Evolutionary conservation across 2,888 invertebrate species (phyloP), one percentile per base, ranked within the genome.

Genomic region (Morpho helenor): DNA sequence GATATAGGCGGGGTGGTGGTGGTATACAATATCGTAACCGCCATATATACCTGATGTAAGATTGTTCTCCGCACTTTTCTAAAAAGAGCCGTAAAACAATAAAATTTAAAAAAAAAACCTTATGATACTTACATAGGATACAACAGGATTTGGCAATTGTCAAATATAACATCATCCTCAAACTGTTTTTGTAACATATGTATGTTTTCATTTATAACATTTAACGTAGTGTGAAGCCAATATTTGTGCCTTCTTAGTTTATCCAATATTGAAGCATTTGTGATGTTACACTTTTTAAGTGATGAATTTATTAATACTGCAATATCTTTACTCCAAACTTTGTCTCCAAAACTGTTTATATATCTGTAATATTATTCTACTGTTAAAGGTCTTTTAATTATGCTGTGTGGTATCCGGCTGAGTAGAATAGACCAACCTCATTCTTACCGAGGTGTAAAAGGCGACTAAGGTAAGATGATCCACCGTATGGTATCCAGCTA

Each of bases 121-220:
- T 23, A 47, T 46, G 7, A 47, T 46, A 67, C 91, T 92, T 83
- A 95, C 95, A 87, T 82, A 7, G 95, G 93, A 84, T 96, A 96
- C 10, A 96, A 76, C 7, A 95, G 76, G 41, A 95, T 76, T 59
- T 93, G 93, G 54, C 94, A 84, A 69, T 94, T 94, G 39, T 87
- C 76, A 43, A 85, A 84, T 65, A 96, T 93, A 43, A 92, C 92
- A 6, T 86, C 71, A 54, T 82, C 77, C 0, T 77, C 68, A 69
- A 94, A 95, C 4, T 80, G 73, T 47, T 82, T 76, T 52, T 85
- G 80, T 39, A 96, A 76, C 72, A 85, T 93, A 39, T 89, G 77
- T 51, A 93, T 87, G 53, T 93, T 94, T 41, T 92, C 88, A 57
- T 93, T 84, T 4, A 95, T 91, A 16, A 92, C 89, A 7, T 86